Evolutionary conservation across 2,797 vertebrate genomes (phyloP).

Genomic region (Rallus crepitans): DNA sequence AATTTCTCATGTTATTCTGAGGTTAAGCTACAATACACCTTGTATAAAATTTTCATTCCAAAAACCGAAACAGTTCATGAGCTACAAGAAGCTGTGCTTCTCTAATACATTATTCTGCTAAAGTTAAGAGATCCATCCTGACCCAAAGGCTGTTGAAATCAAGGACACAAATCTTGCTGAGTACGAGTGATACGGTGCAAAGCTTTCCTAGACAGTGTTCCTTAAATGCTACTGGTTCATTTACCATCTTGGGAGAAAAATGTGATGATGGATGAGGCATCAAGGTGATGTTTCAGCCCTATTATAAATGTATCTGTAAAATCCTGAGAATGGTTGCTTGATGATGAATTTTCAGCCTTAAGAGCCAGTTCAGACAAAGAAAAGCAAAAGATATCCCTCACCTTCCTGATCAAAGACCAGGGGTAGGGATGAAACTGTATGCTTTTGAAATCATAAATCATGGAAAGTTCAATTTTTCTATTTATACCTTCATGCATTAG

Average conservation of each 20-base stretch:
- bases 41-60: not conserved
- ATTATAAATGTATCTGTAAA: not conserved
- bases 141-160: not conserved
- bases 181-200: not conserved
- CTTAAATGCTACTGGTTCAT: not conserved
- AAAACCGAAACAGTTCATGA: not conserved
- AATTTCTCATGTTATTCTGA: not conserved
- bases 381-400: not conserved
- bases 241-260: constrained; percentile 5
- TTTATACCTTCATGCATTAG: not conserved
- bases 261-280: not conserved
- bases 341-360: not conserved
- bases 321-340: not conserved
- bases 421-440: not conserved
- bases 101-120: not conserved
- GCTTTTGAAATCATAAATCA: not conserved
- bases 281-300: not conserved
- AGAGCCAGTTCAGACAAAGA: not conserved
- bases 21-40: not conserved
- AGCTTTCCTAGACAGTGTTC: not conserved
- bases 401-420: not conserved
- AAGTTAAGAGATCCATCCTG: not conserved
- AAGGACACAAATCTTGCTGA: not conserved
- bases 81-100: not conserved
- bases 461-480: not conserved